Evolutionary conservation across 1,140 invertebrate genomes (phyloP).

Genomic region (Drosophila ironensis): DNA sequence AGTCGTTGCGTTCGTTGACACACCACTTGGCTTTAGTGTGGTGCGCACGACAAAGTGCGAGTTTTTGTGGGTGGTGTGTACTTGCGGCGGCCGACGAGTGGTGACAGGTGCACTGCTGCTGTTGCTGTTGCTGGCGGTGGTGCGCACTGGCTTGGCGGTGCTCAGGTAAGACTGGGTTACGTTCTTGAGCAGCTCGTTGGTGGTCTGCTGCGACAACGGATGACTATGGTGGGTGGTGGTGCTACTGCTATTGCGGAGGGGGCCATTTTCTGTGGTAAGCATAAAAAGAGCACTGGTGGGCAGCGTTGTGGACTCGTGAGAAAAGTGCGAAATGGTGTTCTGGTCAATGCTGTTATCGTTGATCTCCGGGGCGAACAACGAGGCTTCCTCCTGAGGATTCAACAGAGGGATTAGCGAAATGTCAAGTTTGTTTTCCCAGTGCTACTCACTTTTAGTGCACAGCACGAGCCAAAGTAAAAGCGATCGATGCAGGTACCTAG

Average conservation of each 20-base stretch:
- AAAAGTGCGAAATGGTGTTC: slow-evolving; percentile 83
- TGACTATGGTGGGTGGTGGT: slow-evolving; percentile 14
- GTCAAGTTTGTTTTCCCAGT: neutral
- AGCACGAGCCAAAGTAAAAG: slow-evolving; percentile 96
- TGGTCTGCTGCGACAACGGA: slow-evolving; percentile 27
- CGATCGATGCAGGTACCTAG: slow-evolving; percentile 95
- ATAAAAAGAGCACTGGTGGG: slow-evolving; percentile 70
- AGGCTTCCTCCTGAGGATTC: slow-evolving; percentile 58
- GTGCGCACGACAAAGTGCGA: slow-evolving; percentile 76
- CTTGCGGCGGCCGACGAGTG: slow-evolving; percentile 48
- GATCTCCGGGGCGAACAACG: slow-evolving; percentile 78
- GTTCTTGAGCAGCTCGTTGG: slow-evolving; percentile 64
- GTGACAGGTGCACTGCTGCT: slow-evolving; percentile 18
- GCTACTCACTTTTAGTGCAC: slow-evolving; percentile 84
- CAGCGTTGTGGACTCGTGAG: slow-evolving; percentile 81
- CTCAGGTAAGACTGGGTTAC: slow-evolving; percentile 67
- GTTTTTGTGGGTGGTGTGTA: slow-evolving; percentile 65
- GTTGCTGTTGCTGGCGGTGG: slow-evolving; percentile 17
- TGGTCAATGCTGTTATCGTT: slow-evolving; percentile 83
- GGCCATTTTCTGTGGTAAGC: slow-evolving; percentile 57
- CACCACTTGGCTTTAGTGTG: slow-evolving; percentile 49
- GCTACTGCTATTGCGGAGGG: slow-evolving; percentile 13
- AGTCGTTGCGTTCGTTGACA: neutral
- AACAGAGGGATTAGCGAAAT: neutral
- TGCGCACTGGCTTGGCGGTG: slow-evolving; percentile 56